Evolutionary conservation across 1,140 invertebrate species (phyloP), one percentile per base, ranked within the genome.

Genomic region (Neuroterus valhalla): DNA sequence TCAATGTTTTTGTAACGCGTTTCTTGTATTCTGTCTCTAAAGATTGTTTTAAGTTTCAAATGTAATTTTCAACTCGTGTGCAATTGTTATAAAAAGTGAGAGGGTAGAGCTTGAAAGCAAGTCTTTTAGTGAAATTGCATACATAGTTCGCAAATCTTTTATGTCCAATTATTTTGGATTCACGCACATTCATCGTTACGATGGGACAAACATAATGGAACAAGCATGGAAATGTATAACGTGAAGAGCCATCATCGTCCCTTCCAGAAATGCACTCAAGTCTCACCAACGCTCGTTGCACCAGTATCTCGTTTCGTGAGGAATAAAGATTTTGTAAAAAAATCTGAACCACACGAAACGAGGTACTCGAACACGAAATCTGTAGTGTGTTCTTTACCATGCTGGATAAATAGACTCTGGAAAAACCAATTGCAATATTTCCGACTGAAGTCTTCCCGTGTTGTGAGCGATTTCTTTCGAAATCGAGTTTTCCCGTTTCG

Each of bases 61-160:
- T 48, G 1, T 17, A n/a, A 38, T 38, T 38, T 38, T 38, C 10
- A 38, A 38, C 31, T 10, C 31, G 31, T 38, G 31, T 38, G 31
- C 31, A 38, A 38, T 26, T 55, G 11, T 26, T 21, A 26, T 31
- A 14, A 21, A 55, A 21, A 55, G 52, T 55, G 21, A 23, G 17
- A 23, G 12, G 21, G 21, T 23, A 21, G 3, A 52, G 12, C 17
- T 19, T 11, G 2, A 23, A 23, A 55, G 52, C 52, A 15, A 23
- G 2, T 12, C 52, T 55, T 55, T 55, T 21, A 21, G 21, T 55
- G 11, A 1, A 14, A 12, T 55, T 55, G n/a, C 66, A 44, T 69
- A 45, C 15, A 26, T 42, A 31, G 46, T 15, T 70, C 44, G 67
- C 69, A 66, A 69, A 76, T 72, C 45, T 62, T 72, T 76, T 15